Base-by-base conservation (phyloP, 2,113 vertebrate genomes). In the Etia nguti region DNA sequence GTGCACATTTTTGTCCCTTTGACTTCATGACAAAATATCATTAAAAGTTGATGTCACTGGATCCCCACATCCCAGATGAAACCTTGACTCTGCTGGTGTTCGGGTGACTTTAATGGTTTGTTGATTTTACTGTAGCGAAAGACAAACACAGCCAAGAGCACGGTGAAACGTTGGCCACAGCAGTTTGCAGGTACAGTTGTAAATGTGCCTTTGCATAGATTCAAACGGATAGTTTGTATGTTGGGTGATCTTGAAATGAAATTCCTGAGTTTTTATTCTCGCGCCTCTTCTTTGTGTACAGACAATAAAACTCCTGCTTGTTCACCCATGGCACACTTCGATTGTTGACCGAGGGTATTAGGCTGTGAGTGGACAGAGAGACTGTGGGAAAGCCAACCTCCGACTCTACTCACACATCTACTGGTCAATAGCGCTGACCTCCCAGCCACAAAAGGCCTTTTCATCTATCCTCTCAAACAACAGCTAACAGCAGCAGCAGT, bases 331-430 rank as follows among this genome's bases (percentile, higher is more conserved):
- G 94, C 96, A 97, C 96, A 96, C 94, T 94, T 95, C 94, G 84
- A 93, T 95, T 96, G 94, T 96, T 94, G 90, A 89, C 92, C 3
- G 87, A 93, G 91, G 92, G 89, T 83, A 91, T 94, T 87, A 89
- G 88, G 84, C 92, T 26, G 81, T 89, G 95, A 96, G 95, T 91
- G 93, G 94, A 87, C 80, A 86, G 88, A 88, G 86, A 77, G 91
- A 95, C 94, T 96, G 95, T 96, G 95, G 95, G 96, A 97, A 96
- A 95, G 89, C 92, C 88, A 88, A 80, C 88, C 87, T 79, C 31
- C 81, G 85, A 88, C 92, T 92, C 92, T 93, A 94, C 96, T 95
- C 96, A 96, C 95, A 95, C 94, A 89, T 95, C 93, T 85, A 86
- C 75, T 88, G 93, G 92, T 96, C 95, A 96, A 95, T 95, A 92